Evolutionary conservation across 1,140 invertebrate genomes (phyloP).

Genomic region (Alviniconcha marisindica): DNA sequence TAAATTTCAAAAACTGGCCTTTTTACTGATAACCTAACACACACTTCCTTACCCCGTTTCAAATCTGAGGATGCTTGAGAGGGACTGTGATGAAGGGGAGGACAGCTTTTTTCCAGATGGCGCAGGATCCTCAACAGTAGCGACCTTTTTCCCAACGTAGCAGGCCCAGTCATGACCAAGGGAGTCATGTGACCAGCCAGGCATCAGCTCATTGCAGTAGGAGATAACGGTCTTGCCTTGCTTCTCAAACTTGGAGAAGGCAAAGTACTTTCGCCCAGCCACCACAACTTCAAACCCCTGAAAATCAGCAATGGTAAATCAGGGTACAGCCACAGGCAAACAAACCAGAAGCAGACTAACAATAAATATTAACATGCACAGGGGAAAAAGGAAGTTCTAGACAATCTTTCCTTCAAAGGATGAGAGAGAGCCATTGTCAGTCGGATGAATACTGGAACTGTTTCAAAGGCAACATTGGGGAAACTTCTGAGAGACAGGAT

Average conservation of each 20-base stretch:
- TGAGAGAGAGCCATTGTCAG: too few species aligned
- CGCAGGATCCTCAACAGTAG: slow-evolving; percentile 9
- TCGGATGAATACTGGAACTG: too few species aligned
- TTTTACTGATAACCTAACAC: too few species aligned
- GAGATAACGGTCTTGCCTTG: slow-evolving; percentile 68
- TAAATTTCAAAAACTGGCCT: too few species aligned
- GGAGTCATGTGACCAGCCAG: slow-evolving; percentile 78
- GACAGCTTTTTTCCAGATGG: slow-evolving; percentile 22
- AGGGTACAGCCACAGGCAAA: too few species aligned
- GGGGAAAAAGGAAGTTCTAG: too few species aligned
- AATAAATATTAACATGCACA: too few species aligned
- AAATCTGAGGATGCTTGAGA: neutral
- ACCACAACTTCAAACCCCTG: slow-evolving; percentile 75
- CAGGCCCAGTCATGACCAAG: slow-evolving; percentile 76
- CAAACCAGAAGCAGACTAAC: too few species aligned
- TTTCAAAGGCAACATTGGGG: too few species aligned
- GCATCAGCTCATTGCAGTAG: slow-evolving; percentile 74
- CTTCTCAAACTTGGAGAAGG: slow-evolving; percentile 75
- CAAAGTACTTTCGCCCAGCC: slow-evolving; percentile 76
- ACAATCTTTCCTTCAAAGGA: too few species aligned
- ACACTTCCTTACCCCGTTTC: neutral
- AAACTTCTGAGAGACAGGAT: too few species aligned
- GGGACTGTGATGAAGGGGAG: too few species aligned
- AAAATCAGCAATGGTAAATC: slow-evolving; percentile 17
- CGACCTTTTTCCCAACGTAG: slow-evolving; percentile 63